Evolutionary conservation across 2,888 invertebrate genomes (phyloP).

Genomic region (Melipona bicolor): DNA sequence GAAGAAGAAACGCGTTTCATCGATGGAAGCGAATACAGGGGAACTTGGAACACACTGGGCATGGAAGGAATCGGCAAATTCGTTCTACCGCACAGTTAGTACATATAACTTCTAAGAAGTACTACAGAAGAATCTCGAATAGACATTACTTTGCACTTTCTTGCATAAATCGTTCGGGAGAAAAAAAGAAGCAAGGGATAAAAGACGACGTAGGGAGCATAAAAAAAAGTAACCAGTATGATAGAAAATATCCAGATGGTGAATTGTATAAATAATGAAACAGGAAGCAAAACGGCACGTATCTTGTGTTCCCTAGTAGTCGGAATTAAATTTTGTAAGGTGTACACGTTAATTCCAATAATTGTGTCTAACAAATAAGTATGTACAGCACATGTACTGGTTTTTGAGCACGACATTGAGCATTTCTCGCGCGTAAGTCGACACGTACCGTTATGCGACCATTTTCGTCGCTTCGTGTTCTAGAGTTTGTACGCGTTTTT

Average conservation of each 20-base stretch:
- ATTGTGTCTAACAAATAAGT: conserved; percentile 14
- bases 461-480: conserved; percentile 52
- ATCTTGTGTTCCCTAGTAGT: not conserved
- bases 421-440: conserved; percentile 60
- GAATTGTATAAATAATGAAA: not conserved
- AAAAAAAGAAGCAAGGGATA: not conserved
- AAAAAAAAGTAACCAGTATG: not conserved
- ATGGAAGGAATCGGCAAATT: conserved; percentile 88
- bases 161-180: not conserved
- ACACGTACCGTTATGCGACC: conserved; percentile 56
- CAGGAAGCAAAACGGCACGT: too few relatives aligned
- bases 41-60: conserved; percentile 86
- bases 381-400: conserved; percentile 28
- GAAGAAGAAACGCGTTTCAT: conserved; percentile 37
- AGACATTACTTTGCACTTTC: not conserved
- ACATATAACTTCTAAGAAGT: conserved; percentile 8
- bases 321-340: not conserved
- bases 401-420: conserved; percentile 53
- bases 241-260: not conserved
- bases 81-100: conserved; percentile 86
- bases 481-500: conserved; percentile 53
- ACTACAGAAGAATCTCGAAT: not conserved
- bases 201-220: not conserved
- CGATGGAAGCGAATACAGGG: conserved; percentile 83
- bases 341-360: conserved; percentile 5